Conservation (phyloP, 2,797 vertebrate genomes). For the Pachyuromys duprasi region DNA sequence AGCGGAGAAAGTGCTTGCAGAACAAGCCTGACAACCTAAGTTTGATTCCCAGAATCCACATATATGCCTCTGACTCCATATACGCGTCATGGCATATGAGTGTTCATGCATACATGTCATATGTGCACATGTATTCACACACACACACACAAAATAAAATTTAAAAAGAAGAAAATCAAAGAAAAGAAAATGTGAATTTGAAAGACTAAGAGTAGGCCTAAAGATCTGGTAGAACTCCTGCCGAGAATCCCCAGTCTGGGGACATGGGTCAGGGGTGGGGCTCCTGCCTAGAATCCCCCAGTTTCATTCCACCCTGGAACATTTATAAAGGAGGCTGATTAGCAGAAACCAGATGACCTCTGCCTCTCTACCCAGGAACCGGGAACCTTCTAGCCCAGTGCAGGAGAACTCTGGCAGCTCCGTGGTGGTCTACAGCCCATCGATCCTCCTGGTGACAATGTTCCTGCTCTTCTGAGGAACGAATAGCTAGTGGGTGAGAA, state of each 20-base stretch:
- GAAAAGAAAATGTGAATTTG: background rate
- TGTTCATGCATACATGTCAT: background rate
- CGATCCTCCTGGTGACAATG: rapidly evolving
- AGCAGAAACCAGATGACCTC: background rate
- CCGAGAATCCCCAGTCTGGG: background rate
- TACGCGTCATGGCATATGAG: background rate
- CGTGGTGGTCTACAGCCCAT: rapidly evolving
- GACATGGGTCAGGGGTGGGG: background rate
- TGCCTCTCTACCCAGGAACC: background rate
- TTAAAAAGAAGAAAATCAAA: background rate
- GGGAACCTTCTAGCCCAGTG: rapidly evolving
- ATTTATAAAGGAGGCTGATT: background rate
- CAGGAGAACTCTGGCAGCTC: background rate
- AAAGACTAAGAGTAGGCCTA: background rate
- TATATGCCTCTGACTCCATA: background rate
- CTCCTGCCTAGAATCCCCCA: background rate
- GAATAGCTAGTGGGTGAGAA: background rate
- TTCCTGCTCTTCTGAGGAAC: background rate
- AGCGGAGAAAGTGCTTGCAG: no score
- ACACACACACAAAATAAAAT: background rate
- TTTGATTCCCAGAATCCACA: background rate
- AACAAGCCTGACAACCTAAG: no score
- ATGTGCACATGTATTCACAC: background rate
- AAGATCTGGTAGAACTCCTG: background rate
- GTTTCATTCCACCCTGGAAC: background rate